Evolutionary conservation across 2,888 invertebrate species (phyloP), one percentile per base, ranked within the genome.

Genomic region (Stictocephala bisonia): DNA sequence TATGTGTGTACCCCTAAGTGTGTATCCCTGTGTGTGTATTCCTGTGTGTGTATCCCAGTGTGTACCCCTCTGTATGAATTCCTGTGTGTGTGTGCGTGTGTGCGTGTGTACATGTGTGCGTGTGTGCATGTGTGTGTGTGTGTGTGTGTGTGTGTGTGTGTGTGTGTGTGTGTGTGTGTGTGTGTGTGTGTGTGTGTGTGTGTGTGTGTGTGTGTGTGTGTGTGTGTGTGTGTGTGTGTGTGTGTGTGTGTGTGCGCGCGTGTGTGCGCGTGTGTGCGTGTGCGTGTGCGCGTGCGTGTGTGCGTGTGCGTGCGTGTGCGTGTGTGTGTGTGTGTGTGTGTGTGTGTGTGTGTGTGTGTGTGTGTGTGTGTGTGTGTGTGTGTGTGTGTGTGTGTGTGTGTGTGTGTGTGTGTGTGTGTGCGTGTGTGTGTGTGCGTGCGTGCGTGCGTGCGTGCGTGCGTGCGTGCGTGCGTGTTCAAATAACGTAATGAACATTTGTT

Each of bases 241-340:
- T 35, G 35, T 35, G 35, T 35, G 35, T 35, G 35, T 35, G 35
- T 35, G 35, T 35, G 44, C 18, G 44, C 18, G 44, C 18, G 18
- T 11, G 44, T 44, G 44, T 44, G 44, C 18, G 44, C 18, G 44
- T 44, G 44, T 44, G 44, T 44, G 44, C 18, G 44, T 44, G 44
- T 44, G 44, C 18, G 44, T 44, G 44, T 44, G 44, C 18, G 44
- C 18, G 44, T 44, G 44, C 18, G 44, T 44, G 44, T 44, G 44
- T 44, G 44, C 11, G 44, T 11, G 44, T 11, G 44, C 18, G 44
- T 44, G 44, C 18, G 44, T 44, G 44, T 44, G 44, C 18, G 44
- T 44, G 44, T 44, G 44, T 44, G 44, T 44, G 44, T 44, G 44
- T 44, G 44, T 44, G 44, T 44, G 44, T 44, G 44, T 44, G 44